Evolutionary conservation across 2,888 invertebrate species (phyloP), one percentile per base, ranked within the genome.

Genomic region (Pachycephus smyrnensis): DNA sequence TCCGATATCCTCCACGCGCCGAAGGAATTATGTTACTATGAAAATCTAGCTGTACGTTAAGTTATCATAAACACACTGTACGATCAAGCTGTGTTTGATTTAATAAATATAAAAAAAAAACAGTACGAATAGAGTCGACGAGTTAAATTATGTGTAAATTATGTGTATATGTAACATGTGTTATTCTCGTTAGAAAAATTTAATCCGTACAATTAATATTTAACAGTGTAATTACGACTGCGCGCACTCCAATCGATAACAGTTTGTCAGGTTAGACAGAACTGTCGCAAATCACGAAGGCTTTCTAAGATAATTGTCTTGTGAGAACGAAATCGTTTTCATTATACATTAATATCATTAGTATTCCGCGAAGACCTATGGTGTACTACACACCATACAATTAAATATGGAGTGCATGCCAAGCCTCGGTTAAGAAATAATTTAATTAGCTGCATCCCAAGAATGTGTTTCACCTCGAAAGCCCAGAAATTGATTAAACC

Each of bases 271-370:
- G 40, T 55, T 55, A 9, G 23, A 55, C 40, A 6, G 40, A 84
- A 87, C 78, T 82, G 87, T 85, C 85, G 83, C 73, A 76, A 78
- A 78, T 76, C 87, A 87, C 86, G 87, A 87, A 87, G 82, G 83
- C 84, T 86, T 80, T 86, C 81, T 83, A 80, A 80, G 80, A 85
- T 85, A 83, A 87, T 87, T 84, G 79, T 79, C 80, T 79, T 80
- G 35, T 37, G 77, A 75, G 30, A 79, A 55, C 31, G 4, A 31
- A 33, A 71, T 55, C 40, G 40, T 55, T 55, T 55, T 23, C 40
- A 55, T 55, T 55, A 9, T 23, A 55, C 40, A 55, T 55, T 23
- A 9, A 55, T 55, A 23, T 40, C 40, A 40, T 55, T 55, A 55
- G 23, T 55, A 23, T 23, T 23, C 40, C 40, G 40, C 40, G 40